A percentile compares a stretch with the other conserved stretches of the same genome.
Evolutionary conservation across 2,888 invertebrate genomes (phyloP).

Genomic region (Troglohyphantes excavatus): DNA sequence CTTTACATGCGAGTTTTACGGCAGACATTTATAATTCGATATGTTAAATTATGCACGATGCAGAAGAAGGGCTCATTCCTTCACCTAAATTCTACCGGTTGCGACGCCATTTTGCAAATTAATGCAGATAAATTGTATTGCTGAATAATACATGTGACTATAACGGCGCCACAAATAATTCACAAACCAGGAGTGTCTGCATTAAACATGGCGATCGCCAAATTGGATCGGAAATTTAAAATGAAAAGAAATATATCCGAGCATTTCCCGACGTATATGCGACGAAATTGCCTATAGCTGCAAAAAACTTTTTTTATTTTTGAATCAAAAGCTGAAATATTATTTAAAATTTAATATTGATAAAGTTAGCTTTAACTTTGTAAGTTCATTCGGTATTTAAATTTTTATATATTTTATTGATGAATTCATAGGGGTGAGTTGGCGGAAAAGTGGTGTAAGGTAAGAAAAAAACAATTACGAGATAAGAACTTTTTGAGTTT

Average conservation of each 20-base stretch:
- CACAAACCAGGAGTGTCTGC: background rate
- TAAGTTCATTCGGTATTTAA: no score
- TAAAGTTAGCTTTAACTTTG: background rate
- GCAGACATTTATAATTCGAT: background rate
- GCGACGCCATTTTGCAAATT: background rate
- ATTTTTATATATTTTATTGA: no score
- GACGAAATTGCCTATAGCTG: background rate
- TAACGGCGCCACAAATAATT: constrained; percentile 10
- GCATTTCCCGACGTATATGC: no score
- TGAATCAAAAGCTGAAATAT: background rate
- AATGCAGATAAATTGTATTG: background rate
- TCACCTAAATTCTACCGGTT: background rate
- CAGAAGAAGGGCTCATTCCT: background rate
- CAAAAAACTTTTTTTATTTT: constrained; percentile 8
- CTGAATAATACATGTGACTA: constrained; percentile 17
- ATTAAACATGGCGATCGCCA: background rate
- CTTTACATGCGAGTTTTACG: no score
- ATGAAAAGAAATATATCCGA: background rate
- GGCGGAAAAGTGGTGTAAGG: no score
- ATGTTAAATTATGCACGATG: constrained; percentile 18
- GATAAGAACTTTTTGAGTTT: no score
- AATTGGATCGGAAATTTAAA: constrained; percentile 34
- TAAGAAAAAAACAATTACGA: no score
- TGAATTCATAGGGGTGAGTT: no score
- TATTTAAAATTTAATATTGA: background rate